phyloP scores from a whole-genome alignment of 1,140 invertebrate genomes.

The Anoplolepis gracilipes region DNA sequence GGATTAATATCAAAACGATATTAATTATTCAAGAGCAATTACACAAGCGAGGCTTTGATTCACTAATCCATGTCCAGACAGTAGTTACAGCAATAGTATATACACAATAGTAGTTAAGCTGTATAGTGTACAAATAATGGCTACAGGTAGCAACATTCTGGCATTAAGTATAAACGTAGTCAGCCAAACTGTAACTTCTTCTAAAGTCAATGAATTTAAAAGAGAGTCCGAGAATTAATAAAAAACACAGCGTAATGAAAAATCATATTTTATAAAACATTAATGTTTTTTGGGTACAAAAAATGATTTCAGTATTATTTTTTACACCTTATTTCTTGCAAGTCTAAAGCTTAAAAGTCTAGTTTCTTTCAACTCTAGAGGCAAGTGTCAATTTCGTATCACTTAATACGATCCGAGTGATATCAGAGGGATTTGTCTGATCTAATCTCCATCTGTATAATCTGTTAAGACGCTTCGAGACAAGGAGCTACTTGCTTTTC shows the following conservation, averaged over 20 bases:
- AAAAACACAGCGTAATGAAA: neutral
- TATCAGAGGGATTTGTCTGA: neutral
- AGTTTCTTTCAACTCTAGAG: neutral
- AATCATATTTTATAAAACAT: too few relatives aligned
- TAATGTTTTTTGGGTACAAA: neutral
- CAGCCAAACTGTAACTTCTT: neutral
- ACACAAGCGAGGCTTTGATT: constrained; percentile 38
- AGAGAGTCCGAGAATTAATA: neutral
- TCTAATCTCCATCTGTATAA: neutral
- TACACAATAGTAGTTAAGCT: neutral
- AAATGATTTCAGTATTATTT: neutral
- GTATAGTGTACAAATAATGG: too few relatives aligned
- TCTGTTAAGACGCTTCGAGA: neutral
- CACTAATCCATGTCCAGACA: constrained; percentile 29
- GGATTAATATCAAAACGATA: constrained; percentile 36
- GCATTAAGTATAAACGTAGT: neutral
- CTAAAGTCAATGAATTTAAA: neutral
- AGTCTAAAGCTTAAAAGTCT: neutral
- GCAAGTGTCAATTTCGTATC: neutral
- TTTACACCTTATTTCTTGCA: neutral
- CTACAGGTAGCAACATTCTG: too few relatives aligned
- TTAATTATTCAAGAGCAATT: constrained; percentile 51
- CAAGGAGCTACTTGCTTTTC: neutral
- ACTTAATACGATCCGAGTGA: neutral
- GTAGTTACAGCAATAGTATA: neutral